A percentile compares a stretch with the other conserved stretches of the same genome.
phyloP scores from a whole-genome alignment of 2,888 invertebrate genomes.

The Unio delphinus region DNA sequence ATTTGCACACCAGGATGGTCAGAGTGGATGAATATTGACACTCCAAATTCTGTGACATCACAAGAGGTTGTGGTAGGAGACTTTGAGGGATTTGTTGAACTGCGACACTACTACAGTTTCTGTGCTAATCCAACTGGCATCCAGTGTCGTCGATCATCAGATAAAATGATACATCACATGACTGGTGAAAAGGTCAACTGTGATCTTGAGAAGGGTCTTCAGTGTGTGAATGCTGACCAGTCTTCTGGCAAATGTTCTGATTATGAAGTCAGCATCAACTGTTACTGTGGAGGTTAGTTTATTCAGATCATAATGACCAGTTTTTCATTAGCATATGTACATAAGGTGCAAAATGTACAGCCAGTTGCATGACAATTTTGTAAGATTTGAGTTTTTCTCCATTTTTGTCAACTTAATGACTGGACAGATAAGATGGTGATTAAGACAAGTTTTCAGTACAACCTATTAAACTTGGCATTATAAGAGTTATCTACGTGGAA shows the following conservation, averaged over 20 bases:
- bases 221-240: conserved; percentile 75
- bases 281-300: conserved; percentile 73
- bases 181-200: conserved; percentile 49
- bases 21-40: conserved; percentile 51
- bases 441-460: too few relatives aligned
- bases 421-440: too few relatives aligned
- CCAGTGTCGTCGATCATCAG: conserved; percentile 47
- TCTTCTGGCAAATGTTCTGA: conserved; percentile 50
- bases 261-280: conserved; percentile 65
- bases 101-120: conserved; percentile 51
- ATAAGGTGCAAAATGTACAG: too few relatives aligned
- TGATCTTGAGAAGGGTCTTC: conserved; percentile 79
- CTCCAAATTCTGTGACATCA: conserved; percentile 23
- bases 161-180: conserved; percentile 40
- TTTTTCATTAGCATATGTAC: too few relatives aligned
- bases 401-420: too few relatives aligned
- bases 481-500: too few relatives aligned
- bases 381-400: too few relatives aligned
- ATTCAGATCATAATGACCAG: background rate
- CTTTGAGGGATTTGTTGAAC: conserved; percentile 41
- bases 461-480: too few relatives aligned
- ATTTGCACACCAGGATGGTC: conserved; percentile 50
- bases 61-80: conserved; percentile 45
- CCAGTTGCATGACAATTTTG: too few relatives aligned
- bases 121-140: conserved; percentile 56